Conservation (phyloP, 1,140 invertebrate genomes). For the Diachasma alloeum region DNA sequence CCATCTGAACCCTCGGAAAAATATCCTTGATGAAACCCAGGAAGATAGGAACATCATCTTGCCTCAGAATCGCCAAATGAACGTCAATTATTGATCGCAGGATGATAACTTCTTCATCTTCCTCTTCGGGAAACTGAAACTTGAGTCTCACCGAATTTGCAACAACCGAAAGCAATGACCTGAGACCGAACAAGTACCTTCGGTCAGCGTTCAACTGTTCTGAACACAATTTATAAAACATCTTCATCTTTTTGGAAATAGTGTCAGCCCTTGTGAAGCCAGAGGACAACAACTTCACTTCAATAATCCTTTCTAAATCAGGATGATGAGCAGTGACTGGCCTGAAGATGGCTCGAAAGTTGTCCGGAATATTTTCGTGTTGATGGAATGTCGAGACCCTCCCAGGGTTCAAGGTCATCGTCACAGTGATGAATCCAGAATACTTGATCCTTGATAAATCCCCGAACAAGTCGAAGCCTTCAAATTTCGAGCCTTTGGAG, state of each 20-base stretch:
- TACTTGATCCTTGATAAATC: conserved; percentile 69
- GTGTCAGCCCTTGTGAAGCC: conserved; percentile 71
- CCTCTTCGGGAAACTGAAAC: conserved; percentile 69
- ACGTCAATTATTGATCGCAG: conserved; percentile 74
- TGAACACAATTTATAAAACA: conserved; percentile 70
- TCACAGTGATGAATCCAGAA: conserved; percentile 66
- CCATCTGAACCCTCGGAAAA: conserved; percentile 69
- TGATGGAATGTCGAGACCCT: conserved; percentile 65
- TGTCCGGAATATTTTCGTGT: conserved; percentile 68
- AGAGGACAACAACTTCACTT: conserved; percentile 72
- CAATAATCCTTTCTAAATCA: conserved; percentile 72
- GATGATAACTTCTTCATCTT: conserved; percentile 64
- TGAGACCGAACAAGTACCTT: conserved; percentile 71
- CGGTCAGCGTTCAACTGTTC: conserved; percentile 70
- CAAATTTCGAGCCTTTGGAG: conserved; percentile 55
- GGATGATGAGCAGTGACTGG: conserved; percentile 76
- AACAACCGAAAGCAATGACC: conserved; percentile 67
- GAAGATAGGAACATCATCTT: conserved; percentile 71
- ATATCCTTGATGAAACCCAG: conserved; percentile 72
- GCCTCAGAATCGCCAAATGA: conserved; percentile 73
- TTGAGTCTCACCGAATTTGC: conserved; percentile 70
- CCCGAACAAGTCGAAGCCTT: conserved; percentile 69
- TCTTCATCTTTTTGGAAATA: conserved; percentile 70
- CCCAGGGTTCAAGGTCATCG: conserved; percentile 72
- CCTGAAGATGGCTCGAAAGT: conserved; percentile 73